phyloP scores from a whole-genome alignment of 2,113 vertebrate species.

The Sander lucioperca region DNA sequence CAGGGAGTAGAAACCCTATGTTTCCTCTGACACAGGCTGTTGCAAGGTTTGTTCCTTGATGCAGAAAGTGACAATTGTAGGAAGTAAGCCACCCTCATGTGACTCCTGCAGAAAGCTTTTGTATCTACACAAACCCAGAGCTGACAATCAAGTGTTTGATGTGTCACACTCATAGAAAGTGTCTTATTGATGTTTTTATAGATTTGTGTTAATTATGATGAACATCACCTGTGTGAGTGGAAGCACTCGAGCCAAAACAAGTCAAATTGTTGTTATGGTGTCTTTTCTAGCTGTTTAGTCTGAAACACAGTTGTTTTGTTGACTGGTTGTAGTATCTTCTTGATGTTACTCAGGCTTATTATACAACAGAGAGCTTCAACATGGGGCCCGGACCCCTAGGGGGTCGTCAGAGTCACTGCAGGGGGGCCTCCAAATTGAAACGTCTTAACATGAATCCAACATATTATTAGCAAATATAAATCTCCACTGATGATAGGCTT shows the following conservation, averaged over 20 bases:
- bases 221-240: neutral
- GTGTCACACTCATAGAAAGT: neutral
- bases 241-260: neutral
- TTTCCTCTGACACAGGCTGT: conserved; percentile 33
- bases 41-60: conserved; percentile 8
- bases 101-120: neutral
- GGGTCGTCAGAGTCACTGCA: no score
- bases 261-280: neutral
- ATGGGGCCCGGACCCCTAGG: no score
- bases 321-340: neutral
- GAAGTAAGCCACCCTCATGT: conserved; percentile 23
- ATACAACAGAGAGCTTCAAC: no score
- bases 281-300: neutral
- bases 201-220: conserved; percentile 18
- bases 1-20: conserved; percentile 24
- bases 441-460: no score
- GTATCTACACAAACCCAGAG: neutral
- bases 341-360: neutral
- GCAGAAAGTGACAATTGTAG: conserved; percentile 24
- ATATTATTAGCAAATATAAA: no score
- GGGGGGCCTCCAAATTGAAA: no score
- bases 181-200: conserved; percentile 11
- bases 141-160: conserved; percentile 2
- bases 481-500: no score
- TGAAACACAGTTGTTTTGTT: conserved; percentile 6